These are phyloP conservation scores for Bimastos eiseni DNA, from an alignment of 2,888 invertebrate species.

Conservation along the genomic window DNA sequence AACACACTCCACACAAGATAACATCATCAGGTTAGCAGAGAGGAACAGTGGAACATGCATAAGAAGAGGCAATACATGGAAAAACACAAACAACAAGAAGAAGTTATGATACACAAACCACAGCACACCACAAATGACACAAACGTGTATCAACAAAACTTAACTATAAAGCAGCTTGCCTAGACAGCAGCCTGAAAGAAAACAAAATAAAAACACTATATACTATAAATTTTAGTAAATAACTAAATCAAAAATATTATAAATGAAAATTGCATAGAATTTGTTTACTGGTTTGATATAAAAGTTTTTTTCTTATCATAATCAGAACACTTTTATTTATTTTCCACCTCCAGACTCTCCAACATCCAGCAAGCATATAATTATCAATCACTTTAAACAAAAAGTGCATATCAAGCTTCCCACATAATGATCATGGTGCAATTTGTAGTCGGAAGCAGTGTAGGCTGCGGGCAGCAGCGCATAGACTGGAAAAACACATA, in stretches of 20 bases:
- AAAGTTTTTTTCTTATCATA: too few species aligned
- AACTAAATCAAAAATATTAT: background rate
- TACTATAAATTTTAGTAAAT: background rate
- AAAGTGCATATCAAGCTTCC: background rate
- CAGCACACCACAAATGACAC: background rate
- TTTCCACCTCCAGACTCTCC: too few species aligned
- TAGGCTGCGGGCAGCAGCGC: background rate
- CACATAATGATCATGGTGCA: background rate
- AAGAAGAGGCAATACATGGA: background rate
- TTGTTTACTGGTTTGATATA: too few species aligned
- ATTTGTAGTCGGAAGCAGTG: background rate
- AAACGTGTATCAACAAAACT: background rate
- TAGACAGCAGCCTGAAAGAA: slow-evolving; percentile 15
- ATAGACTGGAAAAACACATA: background rate
- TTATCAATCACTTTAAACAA: background rate
- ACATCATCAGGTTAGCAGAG: background rate
- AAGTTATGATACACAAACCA: background rate
- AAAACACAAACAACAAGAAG: background rate
- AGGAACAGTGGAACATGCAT: background rate
- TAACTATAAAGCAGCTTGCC: slow-evolving; percentile 20
- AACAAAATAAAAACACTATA: slow-evolving; percentile 25
- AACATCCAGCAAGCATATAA: too few species aligned
- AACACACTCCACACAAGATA: background rate
- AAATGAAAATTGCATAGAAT: too few species aligned
- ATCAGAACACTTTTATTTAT: too few species aligned